A percentile compares a stretch with the other conserved stretches of the same genome.
phyloP scores from a whole-genome alignment of 2,113 vertebrate genomes.

The Periophthalmodon schlosseri region DNA sequence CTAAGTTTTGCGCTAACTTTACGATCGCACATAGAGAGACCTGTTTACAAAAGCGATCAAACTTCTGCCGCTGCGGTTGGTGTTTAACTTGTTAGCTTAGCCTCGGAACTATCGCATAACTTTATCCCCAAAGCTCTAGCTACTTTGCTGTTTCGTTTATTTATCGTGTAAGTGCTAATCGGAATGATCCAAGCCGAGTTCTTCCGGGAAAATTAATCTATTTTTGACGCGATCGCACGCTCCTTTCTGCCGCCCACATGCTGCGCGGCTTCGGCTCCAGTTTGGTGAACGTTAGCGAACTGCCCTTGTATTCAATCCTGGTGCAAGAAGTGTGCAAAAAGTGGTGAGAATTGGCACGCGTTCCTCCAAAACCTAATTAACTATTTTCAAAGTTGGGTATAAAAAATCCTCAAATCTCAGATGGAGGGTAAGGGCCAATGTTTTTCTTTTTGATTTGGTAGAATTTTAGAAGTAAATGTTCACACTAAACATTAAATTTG shows the following conservation, averaged over 20 bases:
- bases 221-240: neutral
- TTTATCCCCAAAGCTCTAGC: neutral
- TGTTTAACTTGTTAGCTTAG: constrained; percentile 22
- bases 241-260: constrained; percentile 17
- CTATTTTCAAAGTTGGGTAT: neutral
- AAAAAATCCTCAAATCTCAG: neutral
- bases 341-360: neutral
- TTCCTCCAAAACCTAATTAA: neutral
- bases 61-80: neutral
- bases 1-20: neutral
- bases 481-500: neutral
- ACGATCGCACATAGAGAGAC: no score
- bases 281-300: neutral
- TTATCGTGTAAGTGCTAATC: neutral
- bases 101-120: no score
- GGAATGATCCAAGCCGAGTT: neutral
- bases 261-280: neutral
- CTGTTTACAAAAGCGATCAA: neutral
- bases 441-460: neutral
- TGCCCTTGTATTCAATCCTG: neutral
- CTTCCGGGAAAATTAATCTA: constrained; percentile 27
- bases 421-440: neutral
- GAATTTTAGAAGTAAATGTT: no score
- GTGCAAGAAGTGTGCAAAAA: neutral
- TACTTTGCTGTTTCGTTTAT: neutral